A percentile compares a stretch with the other conserved stretches of the same genome.
phyloP scores from a whole-genome alignment of 2,797 vertebrate genomes.

The Aphelocoma californica region DNA sequence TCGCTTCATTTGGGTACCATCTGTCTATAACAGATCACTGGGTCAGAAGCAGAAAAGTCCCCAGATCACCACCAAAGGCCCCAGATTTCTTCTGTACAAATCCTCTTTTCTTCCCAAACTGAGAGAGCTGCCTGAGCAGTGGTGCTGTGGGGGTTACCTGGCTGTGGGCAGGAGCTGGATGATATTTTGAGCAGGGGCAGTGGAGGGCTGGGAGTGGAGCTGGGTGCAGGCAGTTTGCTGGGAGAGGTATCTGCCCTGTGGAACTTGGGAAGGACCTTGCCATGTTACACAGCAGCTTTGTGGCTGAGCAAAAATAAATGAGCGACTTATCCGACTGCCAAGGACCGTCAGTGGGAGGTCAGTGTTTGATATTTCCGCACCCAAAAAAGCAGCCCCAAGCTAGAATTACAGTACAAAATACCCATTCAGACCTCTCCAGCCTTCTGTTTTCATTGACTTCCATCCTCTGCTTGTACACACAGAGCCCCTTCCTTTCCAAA shows the following conservation, averaged over 20 bases:
- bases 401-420: constrained; percentile 56
- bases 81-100: neutral
- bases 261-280: neutral
- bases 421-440: constrained; percentile 61
- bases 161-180: neutral
- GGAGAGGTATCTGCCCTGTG: neutral
- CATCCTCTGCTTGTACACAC: constrained; percentile 56
- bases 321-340: constrained; percentile 57
- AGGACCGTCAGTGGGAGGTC: constrained; percentile 35
- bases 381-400: constrained; percentile 52
- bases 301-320: constrained; percentile 43
- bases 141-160: neutral
- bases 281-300: constrained; percentile 53
- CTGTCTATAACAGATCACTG: neutral
- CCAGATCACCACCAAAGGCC: neutral
- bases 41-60: neutral
- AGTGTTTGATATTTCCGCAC: constrained; percentile 59
- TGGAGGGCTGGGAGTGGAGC: constrained; percentile 14
- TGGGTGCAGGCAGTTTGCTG: constrained; percentile 3
- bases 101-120: neutral
- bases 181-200: constrained; percentile 53
- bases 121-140: neutral
- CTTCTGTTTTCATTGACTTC: constrained; percentile 58
- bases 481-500: constrained; percentile 23
- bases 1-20: neutral